Conservation (phyloP, 2,797 vertebrate species). For the Bradypodion pumilum region DNA sequence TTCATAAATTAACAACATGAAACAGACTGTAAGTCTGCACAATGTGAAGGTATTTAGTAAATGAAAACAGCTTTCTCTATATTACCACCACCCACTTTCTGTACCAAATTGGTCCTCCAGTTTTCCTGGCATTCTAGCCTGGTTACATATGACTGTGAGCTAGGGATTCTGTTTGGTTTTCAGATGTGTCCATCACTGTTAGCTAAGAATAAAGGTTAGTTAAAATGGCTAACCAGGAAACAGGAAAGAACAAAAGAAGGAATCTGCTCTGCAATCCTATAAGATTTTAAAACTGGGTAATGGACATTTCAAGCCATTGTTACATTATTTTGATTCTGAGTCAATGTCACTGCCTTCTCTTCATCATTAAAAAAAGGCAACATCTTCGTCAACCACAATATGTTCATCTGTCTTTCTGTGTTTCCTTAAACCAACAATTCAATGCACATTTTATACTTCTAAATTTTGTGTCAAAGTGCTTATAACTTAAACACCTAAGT, state of each 20-base stretch:
- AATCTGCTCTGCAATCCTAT: not conserved
- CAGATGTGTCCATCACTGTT: constrained; percentile 25
- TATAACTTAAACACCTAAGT: no score
- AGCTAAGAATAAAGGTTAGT: not conserved
- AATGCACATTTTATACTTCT: constrained; percentile 17
- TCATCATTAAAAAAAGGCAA: not conserved
- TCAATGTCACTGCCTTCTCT: not conserved
- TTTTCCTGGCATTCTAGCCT: constrained; percentile 30
- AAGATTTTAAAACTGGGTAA: constrained; percentile 6
- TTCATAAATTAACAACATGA: not conserved
- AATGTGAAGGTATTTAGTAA: constrained; percentile 35
- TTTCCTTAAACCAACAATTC: not conserved
- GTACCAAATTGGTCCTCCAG: constrained; percentile 31
- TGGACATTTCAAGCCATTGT: not conserved
- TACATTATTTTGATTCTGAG: constrained; percentile 10
- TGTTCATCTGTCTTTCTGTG: not conserved
- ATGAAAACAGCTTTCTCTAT: constrained; percentile 46
- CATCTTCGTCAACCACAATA: not conserved
- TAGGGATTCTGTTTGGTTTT: not conserved
- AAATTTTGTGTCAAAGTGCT: not conserved
- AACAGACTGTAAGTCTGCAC: constrained; percentile 38
- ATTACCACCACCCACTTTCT: constrained; percentile 43
- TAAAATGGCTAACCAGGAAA: not conserved
- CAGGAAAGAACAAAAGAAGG: constrained; percentile 10
- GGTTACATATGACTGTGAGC: constrained; percentile 17